Conservation (phyloP, 2,888 invertebrate species). For the Latrodectus elegans region DNA sequence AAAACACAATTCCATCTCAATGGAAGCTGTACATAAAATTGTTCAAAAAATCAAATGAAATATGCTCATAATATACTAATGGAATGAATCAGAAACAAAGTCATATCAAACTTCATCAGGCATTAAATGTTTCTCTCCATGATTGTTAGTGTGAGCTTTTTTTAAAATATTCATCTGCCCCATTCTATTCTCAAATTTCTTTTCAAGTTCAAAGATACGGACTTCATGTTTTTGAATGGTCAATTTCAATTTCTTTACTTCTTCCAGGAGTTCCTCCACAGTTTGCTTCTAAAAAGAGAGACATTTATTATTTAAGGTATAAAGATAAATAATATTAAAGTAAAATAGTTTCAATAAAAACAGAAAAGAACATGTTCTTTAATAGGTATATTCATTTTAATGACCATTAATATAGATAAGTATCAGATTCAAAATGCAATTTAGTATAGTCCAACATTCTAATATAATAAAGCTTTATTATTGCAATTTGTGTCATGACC, state of each 20-base stretch:
- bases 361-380: neutral
- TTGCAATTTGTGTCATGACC: too few species aligned
- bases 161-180: slow-evolving; percentile 57
- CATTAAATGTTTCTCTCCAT: slow-evolving; percentile 61
- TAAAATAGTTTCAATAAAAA: slow-evolving; percentile 74
- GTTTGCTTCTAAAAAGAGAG: neutral
- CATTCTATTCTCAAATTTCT: slow-evolving; percentile 73
- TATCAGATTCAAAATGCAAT: too few species aligned
- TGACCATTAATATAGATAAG: too few species aligned
- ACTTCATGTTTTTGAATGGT: slow-evolving; percentile 96
- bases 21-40: slow-evolving; percentile 24
- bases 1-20: slow-evolving; percentile 28
- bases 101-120: slow-evolving; percentile 68
- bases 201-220: slow-evolving; percentile 86
- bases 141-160: slow-evolving; percentile 65
- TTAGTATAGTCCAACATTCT: too few species aligned
- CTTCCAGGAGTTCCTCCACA: slow-evolving; percentile 84
- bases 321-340: too few species aligned
- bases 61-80: slow-evolving; percentile 27
- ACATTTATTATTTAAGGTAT: neutral
- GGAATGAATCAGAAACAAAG: slow-evolving; percentile 9
- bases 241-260: slow-evolving; percentile 93
- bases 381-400: neutral
- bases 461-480: too few species aligned
- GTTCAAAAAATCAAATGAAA: slow-evolving; percentile 29